Evolutionary conservation across 2,113 vertebrate species (phyloP), one percentile per base, ranked within the genome.

Genomic region (Merops nubicus): DNA sequence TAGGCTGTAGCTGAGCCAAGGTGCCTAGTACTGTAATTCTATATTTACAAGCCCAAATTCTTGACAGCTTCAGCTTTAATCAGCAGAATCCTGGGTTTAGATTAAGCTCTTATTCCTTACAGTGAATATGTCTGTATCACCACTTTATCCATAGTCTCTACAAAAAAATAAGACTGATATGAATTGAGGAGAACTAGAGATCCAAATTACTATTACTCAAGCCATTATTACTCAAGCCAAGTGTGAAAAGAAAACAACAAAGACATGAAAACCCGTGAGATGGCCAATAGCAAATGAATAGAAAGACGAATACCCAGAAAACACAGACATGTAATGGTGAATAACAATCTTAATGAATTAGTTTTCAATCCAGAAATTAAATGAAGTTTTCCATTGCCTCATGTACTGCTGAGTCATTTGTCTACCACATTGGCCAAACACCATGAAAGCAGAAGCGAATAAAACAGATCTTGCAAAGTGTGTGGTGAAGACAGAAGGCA

Each of bases 341-440:
- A 57, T 84, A 80, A 75, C 40, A 82, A 90, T 16, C 59, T 84
- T 56, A 76, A 91, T 54, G 4, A 87, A 87, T 85, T 85, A 53
- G n/a, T 87, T 96, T 91, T 78, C 60, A 82, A 33, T 75, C 16
- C 48, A 96, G 28, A 82, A 95, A 85, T 68, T 60, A 85, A 70
- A 87, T 51, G n/a, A 79, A 67, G 20, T 75, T 74, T 91, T 96
- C 47, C 26, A 59, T 42, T 62, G 29, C 25, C 70, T 94, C 65
- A 85, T 42, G 19, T 22, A 77, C 63, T 57, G 48, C 17, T 19
- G 57, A 94, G 68, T 59, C 50, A 59, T 77, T 83, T 86, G 34
- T 62, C 38, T 80, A 59, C 34, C 20, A 54, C 26, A 53, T 17
- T 48, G 63, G 20, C 5, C 38, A 54, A 84, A 83, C 19, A 69